Base-by-base conservation (phyloP, 2,113 vertebrate genomes). In the Rhinoderma darwinii region DNA sequence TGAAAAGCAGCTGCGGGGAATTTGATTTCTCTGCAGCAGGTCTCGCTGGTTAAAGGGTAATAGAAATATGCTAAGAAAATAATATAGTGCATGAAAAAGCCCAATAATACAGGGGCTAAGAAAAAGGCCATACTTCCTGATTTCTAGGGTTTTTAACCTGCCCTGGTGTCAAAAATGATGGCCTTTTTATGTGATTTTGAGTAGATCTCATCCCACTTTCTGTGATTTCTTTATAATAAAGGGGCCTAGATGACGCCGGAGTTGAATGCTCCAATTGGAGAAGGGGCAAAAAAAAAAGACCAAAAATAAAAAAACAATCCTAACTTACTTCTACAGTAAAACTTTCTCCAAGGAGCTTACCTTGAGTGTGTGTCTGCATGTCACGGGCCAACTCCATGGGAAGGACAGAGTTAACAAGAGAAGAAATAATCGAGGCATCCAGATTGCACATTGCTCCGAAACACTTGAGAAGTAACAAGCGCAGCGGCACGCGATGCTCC, bases 391-490 rank as follows among this genome's bases (percentile, higher is more conserved):
- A 94, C 92, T 99, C 98, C 96, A 99, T 99, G 0, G 97, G 97
- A 79, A 99, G 94, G 90, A 99, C 96, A 0, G 97, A 99, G 68
- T 97, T 98, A n/a, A 99, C 96, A 0, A 99, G 94, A 0, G 94
- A 94, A 76, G 98, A 99, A 94, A 99, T 97, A 82, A 99, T 91
- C 0, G 96, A 92, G 2, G 97, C 95, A 0, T 99, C 98, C 86
- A 99, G 90, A 89, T 94, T 96, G 89, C 98, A 99, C 97, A 99
- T 98, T n/a, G 98, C 98, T 2, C 98, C 98, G 0, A 99, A 99
- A 89, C 98, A 98, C 92, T 99, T 99, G 88, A 99, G 93, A 56
- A 99, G 95, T 91, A 99, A 93, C 91, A 99, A 93, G 22, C 98
- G 94, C 84, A 99, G 77, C 0, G 97, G 93, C 14, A 97, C 96